Evolutionary conservation across 2,113 vertebrate genomes (phyloP).

Genomic region (Sinosuthora webbiana): DNA sequence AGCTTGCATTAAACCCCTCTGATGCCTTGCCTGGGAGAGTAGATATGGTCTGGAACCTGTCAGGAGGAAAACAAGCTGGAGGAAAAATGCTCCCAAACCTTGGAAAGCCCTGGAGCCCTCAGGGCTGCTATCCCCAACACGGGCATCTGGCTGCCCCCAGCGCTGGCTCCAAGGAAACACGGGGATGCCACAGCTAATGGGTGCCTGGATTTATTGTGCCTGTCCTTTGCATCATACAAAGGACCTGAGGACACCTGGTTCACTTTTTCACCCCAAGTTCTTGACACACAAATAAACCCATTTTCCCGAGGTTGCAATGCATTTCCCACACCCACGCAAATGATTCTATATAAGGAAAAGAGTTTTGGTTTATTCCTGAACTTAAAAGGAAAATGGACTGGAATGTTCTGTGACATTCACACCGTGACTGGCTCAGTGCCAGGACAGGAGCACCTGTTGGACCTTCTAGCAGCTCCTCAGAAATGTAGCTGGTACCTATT

Average conservation of each 20-base stretch:
- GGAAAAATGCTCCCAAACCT: background rate
- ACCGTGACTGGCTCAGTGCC: too few relatives aligned
- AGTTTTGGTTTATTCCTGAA: too few relatives aligned
- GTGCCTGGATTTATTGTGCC: background rate
- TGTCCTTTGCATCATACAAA: background rate
- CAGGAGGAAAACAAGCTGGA: background rate
- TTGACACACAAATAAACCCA: background rate
- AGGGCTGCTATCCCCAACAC: background rate
- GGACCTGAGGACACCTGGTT: fast-evolving
- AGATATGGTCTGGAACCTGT: background rate
- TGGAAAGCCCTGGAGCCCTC: fast-evolving
- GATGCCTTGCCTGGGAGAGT: background rate
- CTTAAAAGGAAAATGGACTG: too few relatives aligned
- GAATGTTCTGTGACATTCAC: too few relatives aligned
- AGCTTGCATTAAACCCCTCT: background rate
- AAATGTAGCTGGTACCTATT: too few relatives aligned
- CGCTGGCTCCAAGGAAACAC: fast-evolving
- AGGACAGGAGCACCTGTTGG: too few relatives aligned
- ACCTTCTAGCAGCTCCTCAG: too few relatives aligned
- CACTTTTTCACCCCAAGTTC: background rate
- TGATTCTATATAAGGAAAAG: too few relatives aligned
- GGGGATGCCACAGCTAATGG: background rate
- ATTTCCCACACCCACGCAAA: too few relatives aligned
- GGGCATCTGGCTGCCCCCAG: background rate
- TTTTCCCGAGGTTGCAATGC: too few relatives aligned